phyloP scores from a whole-genome alignment of 2,797 vertebrate species.

The Acanthopagrus latus region DNA sequence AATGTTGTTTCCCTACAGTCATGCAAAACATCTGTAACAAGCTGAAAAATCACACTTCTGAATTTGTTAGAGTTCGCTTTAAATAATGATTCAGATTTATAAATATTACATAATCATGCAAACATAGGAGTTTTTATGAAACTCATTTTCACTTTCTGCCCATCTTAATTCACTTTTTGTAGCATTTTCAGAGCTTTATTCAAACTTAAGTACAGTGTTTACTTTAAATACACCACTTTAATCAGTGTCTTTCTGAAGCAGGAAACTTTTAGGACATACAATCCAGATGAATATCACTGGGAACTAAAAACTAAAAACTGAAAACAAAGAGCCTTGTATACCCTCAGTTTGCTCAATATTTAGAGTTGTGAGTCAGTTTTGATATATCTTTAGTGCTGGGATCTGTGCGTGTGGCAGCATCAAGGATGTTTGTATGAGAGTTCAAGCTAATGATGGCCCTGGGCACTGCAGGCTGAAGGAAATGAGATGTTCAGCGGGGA shows the following conservation, averaged over 20 bases:
- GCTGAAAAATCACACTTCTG: too few relatives aligned
- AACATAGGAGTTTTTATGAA: not conserved
- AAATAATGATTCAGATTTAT: not conserved
- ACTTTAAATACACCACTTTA: not conserved
- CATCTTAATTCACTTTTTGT: not conserved
- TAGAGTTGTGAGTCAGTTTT: slow-evolving; percentile 42
- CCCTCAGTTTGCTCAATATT: slow-evolving; percentile 40
- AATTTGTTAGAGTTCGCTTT: not conserved
- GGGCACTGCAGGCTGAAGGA: slow-evolving; percentile 65
- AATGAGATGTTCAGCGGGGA: slow-evolving; percentile 79
- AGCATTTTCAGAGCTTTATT: not conserved
- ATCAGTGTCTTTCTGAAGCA: slow-evolving; percentile 29
- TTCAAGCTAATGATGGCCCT: slow-evolving; percentile 74
- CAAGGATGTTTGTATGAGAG: slow-evolving; percentile 54
- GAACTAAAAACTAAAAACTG: slow-evolving; percentile 6
- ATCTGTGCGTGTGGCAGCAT: slow-evolving; percentile 63
- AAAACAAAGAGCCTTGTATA: not conserved
- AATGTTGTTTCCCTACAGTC: slow-evolving; percentile 55
- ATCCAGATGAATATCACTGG: not conserved
- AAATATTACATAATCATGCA: not conserved
- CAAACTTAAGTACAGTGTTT: slow-evolving; percentile 10
- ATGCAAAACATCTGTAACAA: too few relatives aligned
- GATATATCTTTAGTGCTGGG: slow-evolving; percentile 33
- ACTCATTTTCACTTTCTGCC: not conserved
- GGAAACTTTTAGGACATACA: slow-evolving; percentile 3